phyloP scores from a whole-genome alignment of 1,140 invertebrate genomes.

The Apis florea region DNA sequence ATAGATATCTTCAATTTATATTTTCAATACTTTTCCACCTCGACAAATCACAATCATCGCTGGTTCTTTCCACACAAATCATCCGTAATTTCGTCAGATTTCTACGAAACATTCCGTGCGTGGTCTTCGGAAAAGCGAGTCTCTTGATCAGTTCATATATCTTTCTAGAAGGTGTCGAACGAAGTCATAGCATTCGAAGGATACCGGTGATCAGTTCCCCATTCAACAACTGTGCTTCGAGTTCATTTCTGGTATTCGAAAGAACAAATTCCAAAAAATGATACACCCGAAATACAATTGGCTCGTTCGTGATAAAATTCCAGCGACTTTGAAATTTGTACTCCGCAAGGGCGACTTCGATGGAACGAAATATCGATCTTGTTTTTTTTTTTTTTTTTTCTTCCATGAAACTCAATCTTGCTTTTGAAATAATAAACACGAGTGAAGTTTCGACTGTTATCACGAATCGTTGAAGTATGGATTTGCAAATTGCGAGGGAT shows the following conservation, averaged over 20 bases:
- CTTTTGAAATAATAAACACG: not conserved
- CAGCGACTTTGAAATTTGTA: too few species aligned
- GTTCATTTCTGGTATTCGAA: not conserved
- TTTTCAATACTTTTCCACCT: not conserved
- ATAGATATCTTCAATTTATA: not conserved
- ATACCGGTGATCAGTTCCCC: not conserved
- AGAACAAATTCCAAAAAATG: not conserved
- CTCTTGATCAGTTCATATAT: too few species aligned
- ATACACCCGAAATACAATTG: too few species aligned
- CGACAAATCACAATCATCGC: not conserved
- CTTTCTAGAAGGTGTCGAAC: not conserved
- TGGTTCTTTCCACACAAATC: not conserved
- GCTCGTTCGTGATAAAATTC: too few species aligned
- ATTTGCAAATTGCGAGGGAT: not conserved
- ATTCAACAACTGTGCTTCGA: conserved; percentile 3
- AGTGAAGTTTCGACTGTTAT: too few species aligned
- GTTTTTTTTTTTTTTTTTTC: not conserved
- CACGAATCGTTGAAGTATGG: not conserved
- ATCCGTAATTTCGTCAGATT: not conserved
- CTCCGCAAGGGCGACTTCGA: not conserved
- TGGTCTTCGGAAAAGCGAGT: too few species aligned
- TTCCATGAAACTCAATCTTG: not conserved
- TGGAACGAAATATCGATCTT: not conserved
- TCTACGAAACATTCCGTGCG: too few species aligned
- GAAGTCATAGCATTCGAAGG: not conserved